Base-by-base conservation (phyloP, 2,888 invertebrate species). In the Dicycla oo region DNA sequence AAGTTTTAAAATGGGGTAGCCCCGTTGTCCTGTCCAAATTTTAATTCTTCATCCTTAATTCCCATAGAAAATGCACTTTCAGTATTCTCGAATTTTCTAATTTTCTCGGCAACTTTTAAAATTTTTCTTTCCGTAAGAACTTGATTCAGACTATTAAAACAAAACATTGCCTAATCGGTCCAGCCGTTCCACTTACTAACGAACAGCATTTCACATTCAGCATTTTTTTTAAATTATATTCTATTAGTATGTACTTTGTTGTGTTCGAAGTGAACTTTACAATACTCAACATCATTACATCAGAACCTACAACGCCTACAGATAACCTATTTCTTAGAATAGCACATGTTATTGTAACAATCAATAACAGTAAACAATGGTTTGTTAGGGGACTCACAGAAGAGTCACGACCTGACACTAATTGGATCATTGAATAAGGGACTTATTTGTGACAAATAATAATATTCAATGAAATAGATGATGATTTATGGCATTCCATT, bases 381-480 rank as follows among this genome's bases (percentile, higher is more conserved):
- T 38, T 34, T 11, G 38, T 45, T 26, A 76, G 83, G 83, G 83
- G 83, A 83, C 72, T 83, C 45, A 81, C 83, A 66, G 68, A 40
- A 49, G 54, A 73, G 83, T 83, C 73, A 79, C 23, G 79, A 81
- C 75, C 83, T 81, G 30, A 45, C 34, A 60, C 57, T 82, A 73
- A 81, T 76, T 57, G 40, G 30, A 79, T 83, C 75, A 65, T 45
- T 64, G 63, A 79, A 83, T 62, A 49, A 73, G 79, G 71, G 73
- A 74, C 62, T 70, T 80, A 61, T 47, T 71, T 62, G 53, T 62
- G 65, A 65, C 45, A 56, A 69, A 54, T 75, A 73, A 68, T 65
- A 45, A 64, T n/a, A 49, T 63, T 75, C 69, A 62, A 57, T 62
- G 43, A 54, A 75, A 75, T 75, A 23, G 23, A 2, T 64, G 5